phyloP scores from a whole-genome alignment of 2,113 vertebrate genomes.

The Myotis lucifugus region DNA sequence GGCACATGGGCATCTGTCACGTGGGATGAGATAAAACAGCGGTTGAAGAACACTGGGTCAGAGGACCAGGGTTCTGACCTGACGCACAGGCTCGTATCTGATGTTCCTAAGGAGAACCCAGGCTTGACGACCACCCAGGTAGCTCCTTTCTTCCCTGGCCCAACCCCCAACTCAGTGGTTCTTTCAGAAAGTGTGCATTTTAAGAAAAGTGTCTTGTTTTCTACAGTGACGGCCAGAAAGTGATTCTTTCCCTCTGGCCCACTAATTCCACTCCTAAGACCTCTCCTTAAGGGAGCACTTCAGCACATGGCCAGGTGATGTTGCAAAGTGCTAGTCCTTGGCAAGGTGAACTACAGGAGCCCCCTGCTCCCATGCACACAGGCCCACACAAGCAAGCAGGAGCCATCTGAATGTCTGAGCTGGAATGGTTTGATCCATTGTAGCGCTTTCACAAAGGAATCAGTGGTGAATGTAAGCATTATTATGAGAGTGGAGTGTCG shows the following conservation, averaged over 20 bases:
- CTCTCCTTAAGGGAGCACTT: not conserved
- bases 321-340: not conserved
- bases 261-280: not conserved
- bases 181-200: conserved; percentile 10
- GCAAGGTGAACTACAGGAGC: not conserved
- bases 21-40: not conserved
- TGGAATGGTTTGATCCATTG: not conserved
- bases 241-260: not conserved
- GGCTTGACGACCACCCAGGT: not conserved
- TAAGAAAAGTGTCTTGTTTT: not conserved
- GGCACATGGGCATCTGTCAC: not conserved
- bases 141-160: not conserved
- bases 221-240: conserved; percentile 1
- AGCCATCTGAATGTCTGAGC: not conserved
- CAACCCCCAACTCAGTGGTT: not conserved
- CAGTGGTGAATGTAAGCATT: not conserved
- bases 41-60: not conserved
- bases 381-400: not conserved
- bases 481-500: not conserved
- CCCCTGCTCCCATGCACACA: not conserved
- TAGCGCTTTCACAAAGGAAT: not conserved
- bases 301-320: not conserved
- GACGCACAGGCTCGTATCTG: not conserved
- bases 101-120: not conserved
- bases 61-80: not conserved